Evolutionary conservation across 1,140 invertebrate species (phyloP), one percentile per base, ranked within the genome.

Genomic region (Drosophila burlai): DNA sequence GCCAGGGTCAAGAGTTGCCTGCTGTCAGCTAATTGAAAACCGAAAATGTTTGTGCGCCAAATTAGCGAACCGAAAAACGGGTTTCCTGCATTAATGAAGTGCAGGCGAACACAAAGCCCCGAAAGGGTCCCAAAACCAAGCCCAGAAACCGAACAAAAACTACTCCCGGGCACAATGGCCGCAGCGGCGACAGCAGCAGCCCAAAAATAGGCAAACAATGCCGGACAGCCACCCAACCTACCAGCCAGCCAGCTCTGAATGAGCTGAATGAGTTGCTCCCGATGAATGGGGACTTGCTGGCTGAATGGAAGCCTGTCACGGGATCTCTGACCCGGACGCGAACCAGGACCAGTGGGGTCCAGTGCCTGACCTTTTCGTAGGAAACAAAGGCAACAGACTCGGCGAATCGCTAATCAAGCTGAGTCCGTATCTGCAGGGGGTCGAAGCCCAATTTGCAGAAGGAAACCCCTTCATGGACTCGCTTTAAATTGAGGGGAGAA

Each of bases 121-220:
- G 26, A 45, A 24, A 38, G 21, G 18, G 18, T 13, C 34, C 16
- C 16, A 8, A 9, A 29, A 9, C 26, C 49, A 16, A 13, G 36
- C 13, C 29, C 38, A 29, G 15, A 67, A 74, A 24, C 64, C 67
- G 31, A 71, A 71, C 67, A 73, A 64, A 76, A 64, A 40, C 34
- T 60, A 60, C 18, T 38, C 13, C 2, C 24, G 15, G 59, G 40
- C 55, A 84, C 74, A 84, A 84, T 74, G 67, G 50, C 40, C 49
- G 15, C 34, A 55, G 52, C 52, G n/a, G 47, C 62, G 66, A 66
- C 45, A 61, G 26, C 45, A 58, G 31, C 43, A 59, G 77, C 63
- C 85, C 67, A 81, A 89, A 90, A 89, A 90, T 89, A 89, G 84
- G 50, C 81, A 69, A 89, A 89, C 85, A 89, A 89, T 57, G 62